Evolutionary conservation across 92 coral and sea anemone genomes (phyloP), one percentile per base, ranked within the genome.

Genomic region (Zoanthus sansibaricus): DNA sequence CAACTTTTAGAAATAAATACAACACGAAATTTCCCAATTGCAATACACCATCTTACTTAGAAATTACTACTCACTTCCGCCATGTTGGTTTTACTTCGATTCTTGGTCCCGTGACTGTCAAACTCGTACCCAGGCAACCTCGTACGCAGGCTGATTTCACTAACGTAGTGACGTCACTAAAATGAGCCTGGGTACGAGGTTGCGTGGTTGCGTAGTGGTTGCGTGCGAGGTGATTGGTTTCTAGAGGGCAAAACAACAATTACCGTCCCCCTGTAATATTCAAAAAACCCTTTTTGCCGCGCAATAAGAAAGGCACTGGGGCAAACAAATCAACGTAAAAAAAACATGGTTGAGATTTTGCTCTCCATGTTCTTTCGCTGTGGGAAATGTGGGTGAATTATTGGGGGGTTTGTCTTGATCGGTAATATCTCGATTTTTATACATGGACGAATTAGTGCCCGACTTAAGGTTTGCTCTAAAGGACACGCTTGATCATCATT

Each of bases 381-480:
- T n/a, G 72, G 17, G 46, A 66, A n/a, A 6, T 80, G 62, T 46
- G 55, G 42, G 25, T 20, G 56, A 67, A 80, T 80, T 45, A 45
- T 17, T n/a, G 74, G 9, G 6, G 5, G 47, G 12, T 66, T 80
- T 80, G 20, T 20, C 58, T 30, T 47, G 85, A 80, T 66, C 61
- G 46, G n/a, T 42, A 58, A 67, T 13, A 21, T 1, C 17, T 47
- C 45, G 66, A 21, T 1, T 32, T 46, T 5, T 17, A 48, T 82
- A 30, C 62, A 94, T 94, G 98, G 95, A 94, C 69, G 98, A 94
- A 75, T 89, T 94, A 69, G 98, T 93, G 10, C 82, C 95, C 31
- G 98, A 94, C 51, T 88, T 94, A 15, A 93, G 94, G 48, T 71
- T 92, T 30, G 98, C 98, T 14, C 73, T 94, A 47, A 94, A 93